A percentile compares a stretch with the other conserved stretches of the same genome.
phyloP scores from a whole-genome alignment of 2,797 vertebrate species.

The Chrysocyon brachyurus region DNA sequence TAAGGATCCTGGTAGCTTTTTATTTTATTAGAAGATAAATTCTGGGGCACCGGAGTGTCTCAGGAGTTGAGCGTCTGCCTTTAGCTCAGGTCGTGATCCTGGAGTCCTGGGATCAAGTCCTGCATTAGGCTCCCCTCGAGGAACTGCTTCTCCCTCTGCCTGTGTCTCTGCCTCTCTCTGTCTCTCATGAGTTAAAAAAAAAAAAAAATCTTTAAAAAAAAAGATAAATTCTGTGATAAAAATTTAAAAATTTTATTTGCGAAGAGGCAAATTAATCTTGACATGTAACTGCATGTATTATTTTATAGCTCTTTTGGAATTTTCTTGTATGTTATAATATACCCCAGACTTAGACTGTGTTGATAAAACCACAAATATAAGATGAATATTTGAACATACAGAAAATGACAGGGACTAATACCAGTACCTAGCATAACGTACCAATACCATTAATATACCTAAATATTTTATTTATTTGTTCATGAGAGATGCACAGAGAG shows the following conservation, averaged over 20 bases:
- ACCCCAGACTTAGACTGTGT: not conserved
- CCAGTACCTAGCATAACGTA: not conserved
- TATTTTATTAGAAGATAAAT: conserved; percentile 58
- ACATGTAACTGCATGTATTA: not conserved
- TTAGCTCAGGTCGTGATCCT: too few species aligned
- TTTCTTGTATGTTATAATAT: not conserved
- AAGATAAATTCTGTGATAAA: conserved; percentile 16
- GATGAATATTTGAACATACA: not conserved
- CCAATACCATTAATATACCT: not conserved
- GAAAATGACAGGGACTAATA: not conserved
- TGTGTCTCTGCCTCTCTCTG: too few species aligned
- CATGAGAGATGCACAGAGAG: too few species aligned
- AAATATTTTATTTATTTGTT: not conserved
- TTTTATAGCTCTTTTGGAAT: conserved; percentile 20
- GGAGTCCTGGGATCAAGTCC: too few species aligned
- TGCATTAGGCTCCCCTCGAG: too few species aligned
- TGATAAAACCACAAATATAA: conserved; percentile 11
- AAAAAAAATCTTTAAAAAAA: too few species aligned
- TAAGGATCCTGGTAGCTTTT: conserved; percentile 20
- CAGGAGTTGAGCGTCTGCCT: too few species aligned
- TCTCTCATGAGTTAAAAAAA: too few species aligned
- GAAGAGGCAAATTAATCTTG: not conserved
- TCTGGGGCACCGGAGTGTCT: not conserved
- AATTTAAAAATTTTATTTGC: conserved; percentile 30
- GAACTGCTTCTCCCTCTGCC: too few species aligned